Conservation (phyloP, 2,797 vertebrate species). For the Sebastes hopkinsi region DNA sequence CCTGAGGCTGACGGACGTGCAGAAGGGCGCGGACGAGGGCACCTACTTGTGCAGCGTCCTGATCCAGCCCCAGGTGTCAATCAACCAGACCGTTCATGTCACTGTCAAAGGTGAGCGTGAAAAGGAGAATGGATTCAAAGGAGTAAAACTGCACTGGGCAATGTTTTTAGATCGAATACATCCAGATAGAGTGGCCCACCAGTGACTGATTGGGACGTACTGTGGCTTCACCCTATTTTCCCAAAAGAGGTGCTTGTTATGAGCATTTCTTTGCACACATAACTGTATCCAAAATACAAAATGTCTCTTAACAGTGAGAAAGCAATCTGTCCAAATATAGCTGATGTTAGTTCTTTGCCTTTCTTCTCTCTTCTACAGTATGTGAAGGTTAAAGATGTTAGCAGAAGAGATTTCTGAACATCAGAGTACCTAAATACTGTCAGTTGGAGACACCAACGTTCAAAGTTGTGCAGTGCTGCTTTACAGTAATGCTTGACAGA, state of each 20-base stretch:
- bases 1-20: conserved; percentile 95
- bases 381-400: background rate
- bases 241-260: background rate
- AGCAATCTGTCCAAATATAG: background rate
- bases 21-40: conserved; percentile 97
- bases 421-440: background rate
- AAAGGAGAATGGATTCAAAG: background rate
- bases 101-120: conserved; percentile 91
- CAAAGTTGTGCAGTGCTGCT: conserved; percentile 9
- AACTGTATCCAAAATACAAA: background rate
- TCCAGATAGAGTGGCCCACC: background rate
- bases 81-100: conserved; percentile 97
- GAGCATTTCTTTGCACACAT: background rate
- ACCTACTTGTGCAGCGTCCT: conserved; percentile 98
- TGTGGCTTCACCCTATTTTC: background rate
- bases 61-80: conserved; percentile 97
- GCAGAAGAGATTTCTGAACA: background rate
- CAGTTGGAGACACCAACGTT: background rate
- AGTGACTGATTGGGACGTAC: background rate
- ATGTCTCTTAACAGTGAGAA: background rate
- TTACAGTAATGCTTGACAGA: background rate
- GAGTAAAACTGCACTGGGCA: background rate
- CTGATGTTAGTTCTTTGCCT: background rate
- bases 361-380: background rate
- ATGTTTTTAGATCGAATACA: background rate